Evolutionary conservation across 2,888 invertebrate species (phyloP).

Genomic region (Marasmarcha lunaedactyla): DNA sequence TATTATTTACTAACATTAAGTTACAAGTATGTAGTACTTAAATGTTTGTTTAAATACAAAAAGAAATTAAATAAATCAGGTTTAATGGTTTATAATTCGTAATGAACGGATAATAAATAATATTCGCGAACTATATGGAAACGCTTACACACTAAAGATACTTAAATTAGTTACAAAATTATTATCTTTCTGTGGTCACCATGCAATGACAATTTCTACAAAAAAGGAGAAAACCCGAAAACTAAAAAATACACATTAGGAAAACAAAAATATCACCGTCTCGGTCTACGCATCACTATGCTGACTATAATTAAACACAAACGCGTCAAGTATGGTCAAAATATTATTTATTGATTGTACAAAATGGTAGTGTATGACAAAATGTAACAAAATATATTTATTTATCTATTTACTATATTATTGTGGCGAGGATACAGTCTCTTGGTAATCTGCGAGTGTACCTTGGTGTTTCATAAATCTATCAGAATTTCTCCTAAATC

Average conservation of each 20-base stretch:
- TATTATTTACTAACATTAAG: conserved; percentile 42
- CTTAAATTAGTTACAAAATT: conserved; percentile 68
- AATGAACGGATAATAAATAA: conserved; percentile 71
- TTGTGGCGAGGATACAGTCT: conserved; percentile 47
- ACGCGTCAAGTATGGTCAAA: conserved; percentile 44
- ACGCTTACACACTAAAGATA: conserved; percentile 52
- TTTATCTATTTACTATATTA: conserved; percentile 26
- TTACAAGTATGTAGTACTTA: conserved; percentile 54
- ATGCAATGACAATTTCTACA: conserved; percentile 45
- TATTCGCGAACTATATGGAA: conserved; percentile 64
- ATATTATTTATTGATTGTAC: conserved; percentile 51
- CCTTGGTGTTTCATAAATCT: conserved; percentile 31
- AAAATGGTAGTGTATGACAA: conserved; percentile 45
- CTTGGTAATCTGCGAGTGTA: conserved; percentile 45
- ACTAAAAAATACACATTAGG: conserved; percentile 26
- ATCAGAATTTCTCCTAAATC: conserved; percentile 65
- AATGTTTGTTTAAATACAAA: conserved; percentile 63
- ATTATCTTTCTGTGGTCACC: conserved; percentile 59
- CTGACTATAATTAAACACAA: conserved; percentile 45
- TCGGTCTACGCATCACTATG: conserved; percentile 28
- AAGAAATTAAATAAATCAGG: conserved; percentile 68
- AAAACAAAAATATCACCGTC: conserved; percentile 42
- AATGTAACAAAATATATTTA: conserved; percentile 40
- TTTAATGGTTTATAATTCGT: conserved; percentile 64
- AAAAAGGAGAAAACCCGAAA: conserved; percentile 56